Conservation (phyloP, 1,140 invertebrate genomes). For the Helicorthomorpha holstii region DNA sequence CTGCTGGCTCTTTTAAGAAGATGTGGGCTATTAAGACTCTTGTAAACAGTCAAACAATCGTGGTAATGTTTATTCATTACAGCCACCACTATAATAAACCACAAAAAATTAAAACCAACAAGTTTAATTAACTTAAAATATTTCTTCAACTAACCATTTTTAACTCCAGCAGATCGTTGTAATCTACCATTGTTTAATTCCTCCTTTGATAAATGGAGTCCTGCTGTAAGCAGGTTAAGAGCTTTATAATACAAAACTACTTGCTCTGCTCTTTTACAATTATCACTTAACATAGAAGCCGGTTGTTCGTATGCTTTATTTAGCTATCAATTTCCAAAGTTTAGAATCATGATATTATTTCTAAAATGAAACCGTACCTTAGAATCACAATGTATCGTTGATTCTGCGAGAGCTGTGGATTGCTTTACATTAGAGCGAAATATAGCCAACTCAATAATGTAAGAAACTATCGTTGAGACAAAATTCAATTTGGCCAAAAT, state of each 20-base stretch:
- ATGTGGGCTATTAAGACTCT: slow-evolving; percentile 65
- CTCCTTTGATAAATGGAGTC: slow-evolving; percentile 71
- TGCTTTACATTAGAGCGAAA: slow-evolving; percentile 56
- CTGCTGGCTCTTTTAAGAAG: slow-evolving; percentile 46
- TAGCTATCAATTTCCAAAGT: not conserved
- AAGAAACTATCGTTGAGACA: slow-evolving; percentile 74
- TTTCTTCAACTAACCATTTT: slow-evolving; percentile 44
- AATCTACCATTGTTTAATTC: slow-evolving; percentile 66
- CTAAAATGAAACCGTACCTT: not conserved
- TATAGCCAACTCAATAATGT: slow-evolving; percentile 69
- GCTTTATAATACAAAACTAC: slow-evolving; percentile 77
- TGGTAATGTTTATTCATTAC: slow-evolving; percentile 79
- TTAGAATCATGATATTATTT: not conserved
- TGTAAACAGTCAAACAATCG: slow-evolving; percentile 68
- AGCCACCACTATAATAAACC: slow-evolving; percentile 48
- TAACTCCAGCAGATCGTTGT: slow-evolving; percentile 76
- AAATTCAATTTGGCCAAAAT: slow-evolving; percentile 85
- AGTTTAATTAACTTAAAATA: not conserved
- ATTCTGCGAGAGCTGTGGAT: slow-evolving; percentile 31
- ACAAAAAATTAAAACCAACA: not conserved
- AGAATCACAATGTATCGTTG: slow-evolving; percentile 2
- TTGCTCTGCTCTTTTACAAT: slow-evolving; percentile 47
- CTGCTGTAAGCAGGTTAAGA: slow-evolving; percentile 79
- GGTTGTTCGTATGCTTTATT: not conserved
- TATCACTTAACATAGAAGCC: not conserved